These are phyloP conservation scores for Myotis vivesi DNA, from an alignment of 2,797 vertebrate genomes.

Conservation along the genomic window DNA sequence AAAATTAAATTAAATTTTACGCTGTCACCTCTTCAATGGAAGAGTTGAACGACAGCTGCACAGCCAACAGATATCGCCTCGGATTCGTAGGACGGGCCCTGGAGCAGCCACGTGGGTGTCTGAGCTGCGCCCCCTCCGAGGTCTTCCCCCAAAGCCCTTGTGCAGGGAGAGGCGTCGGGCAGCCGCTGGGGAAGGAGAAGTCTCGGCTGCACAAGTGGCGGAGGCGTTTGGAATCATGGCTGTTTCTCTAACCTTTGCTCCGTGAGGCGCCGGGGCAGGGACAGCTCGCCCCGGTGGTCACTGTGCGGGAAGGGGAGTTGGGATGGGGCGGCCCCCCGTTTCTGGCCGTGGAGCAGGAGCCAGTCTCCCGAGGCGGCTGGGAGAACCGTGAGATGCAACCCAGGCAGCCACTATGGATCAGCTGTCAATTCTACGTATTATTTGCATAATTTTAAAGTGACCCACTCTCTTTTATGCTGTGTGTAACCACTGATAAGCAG, in stretches of 20 bases:
- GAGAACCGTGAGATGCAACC: background rate
- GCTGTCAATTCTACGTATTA: background rate
- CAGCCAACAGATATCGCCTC: background rate
- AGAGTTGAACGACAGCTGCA: background rate
- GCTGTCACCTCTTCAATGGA: background rate
- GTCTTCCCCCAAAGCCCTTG: background rate
- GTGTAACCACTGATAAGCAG: background rate
- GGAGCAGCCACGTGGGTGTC: background rate
- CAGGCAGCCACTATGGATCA: background rate
- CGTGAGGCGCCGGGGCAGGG: background rate
- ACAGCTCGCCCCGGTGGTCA: background rate
- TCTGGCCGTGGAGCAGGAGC: background rate
- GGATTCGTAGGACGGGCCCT: background rate
- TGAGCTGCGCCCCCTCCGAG: background rate
- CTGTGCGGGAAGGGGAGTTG: background rate
- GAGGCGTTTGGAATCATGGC: background rate
- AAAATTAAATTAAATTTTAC: background rate
- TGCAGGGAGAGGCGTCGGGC: background rate
- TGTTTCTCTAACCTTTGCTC: constrained; percentile 44
- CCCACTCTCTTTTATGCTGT: background rate
- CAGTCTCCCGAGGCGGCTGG: background rate
- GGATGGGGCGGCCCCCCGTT: background rate
- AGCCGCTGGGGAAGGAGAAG: background rate
- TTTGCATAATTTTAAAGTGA: background rate
- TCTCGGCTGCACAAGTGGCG: background rate